These are phyloP conservation scores for Aptenodytes forsteri DNA, from an alignment of 2,113 vertebrate species.

Conservation along the genomic window DNA sequence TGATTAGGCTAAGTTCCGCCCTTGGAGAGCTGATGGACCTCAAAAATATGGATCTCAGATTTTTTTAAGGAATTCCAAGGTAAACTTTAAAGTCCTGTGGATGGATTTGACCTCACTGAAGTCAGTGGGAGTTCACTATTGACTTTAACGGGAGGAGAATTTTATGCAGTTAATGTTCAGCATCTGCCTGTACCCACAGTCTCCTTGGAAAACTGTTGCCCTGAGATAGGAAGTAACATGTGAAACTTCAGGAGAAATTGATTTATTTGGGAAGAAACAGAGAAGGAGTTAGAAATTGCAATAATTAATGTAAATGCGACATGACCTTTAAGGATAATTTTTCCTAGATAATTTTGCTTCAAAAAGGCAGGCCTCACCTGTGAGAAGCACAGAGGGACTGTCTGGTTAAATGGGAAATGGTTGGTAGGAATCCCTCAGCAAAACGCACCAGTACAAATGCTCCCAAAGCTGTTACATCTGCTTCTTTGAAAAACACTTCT, in stretches of 20 bases:
- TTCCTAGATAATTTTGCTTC: background rate
- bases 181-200: background rate
- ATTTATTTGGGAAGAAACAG: background rate
- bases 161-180: background rate
- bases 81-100: background rate
- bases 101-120: background rate
- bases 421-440: background rate
- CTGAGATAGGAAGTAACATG: background rate
- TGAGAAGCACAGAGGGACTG: background rate
- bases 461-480: slow-evolving; percentile 59
- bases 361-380: background rate
- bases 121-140: background rate
- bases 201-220: background rate
- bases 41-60: background rate
- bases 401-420: background rate
- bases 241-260: background rate
- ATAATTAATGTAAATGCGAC: background rate
- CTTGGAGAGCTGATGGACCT: background rate
- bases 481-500: slow-evolving; percentile 61
- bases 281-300: background rate
- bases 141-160: background rate
- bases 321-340: background rate
- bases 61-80: background rate
- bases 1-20: background rate
- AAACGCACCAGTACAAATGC: background rate